Conservation (phyloP, 2,113 vertebrate species). For the Psammodynastes pulverulentus region DNA sequence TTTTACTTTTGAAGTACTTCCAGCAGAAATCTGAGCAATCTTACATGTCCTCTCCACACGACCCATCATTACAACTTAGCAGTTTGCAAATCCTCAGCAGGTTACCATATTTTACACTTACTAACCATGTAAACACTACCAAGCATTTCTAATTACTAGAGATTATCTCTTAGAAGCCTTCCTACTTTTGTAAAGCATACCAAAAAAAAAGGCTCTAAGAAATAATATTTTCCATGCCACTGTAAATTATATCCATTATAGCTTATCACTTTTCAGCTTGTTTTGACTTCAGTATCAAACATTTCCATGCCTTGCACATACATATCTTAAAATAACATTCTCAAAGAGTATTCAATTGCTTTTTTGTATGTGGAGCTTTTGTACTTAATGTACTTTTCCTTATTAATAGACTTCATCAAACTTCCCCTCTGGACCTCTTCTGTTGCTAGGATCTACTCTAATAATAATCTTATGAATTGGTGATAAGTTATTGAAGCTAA, state of each 20-base stretch:
- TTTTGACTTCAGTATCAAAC: constrained; percentile 49
- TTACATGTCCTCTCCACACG: constrained; percentile 59
- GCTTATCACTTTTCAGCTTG: constrained; percentile 50
- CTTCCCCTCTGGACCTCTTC: constrained; percentile 29
- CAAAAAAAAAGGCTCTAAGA: constrained; percentile 54
- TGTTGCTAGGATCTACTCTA: no score
- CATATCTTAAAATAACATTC: background rate
- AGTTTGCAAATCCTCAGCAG: constrained; percentile 67
- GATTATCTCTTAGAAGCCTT: constrained; percentile 62
- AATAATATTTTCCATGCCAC: constrained; percentile 27
- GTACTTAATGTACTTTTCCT: background rate
- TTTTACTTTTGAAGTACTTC: constrained; percentile 68
- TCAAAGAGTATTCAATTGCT: background rate
- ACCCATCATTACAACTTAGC: constrained; percentile 66
- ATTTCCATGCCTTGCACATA: background rate
- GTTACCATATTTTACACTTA: constrained; percentile 69
- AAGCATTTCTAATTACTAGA: constrained; percentile 65
- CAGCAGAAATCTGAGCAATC: constrained; percentile 65
- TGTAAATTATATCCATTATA: constrained; percentile 49
- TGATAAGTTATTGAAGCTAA: constrained; percentile 35
- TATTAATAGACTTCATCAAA: constrained; percentile 6
- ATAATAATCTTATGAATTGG: constrained; percentile 57
- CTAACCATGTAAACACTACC: constrained; percentile 67
- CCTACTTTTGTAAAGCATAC: constrained; percentile 46
- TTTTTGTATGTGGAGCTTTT: background rate